Evolutionary conservation across 2,888 invertebrate genomes (phyloP).

Genomic region (Pteria penguin): DNA sequence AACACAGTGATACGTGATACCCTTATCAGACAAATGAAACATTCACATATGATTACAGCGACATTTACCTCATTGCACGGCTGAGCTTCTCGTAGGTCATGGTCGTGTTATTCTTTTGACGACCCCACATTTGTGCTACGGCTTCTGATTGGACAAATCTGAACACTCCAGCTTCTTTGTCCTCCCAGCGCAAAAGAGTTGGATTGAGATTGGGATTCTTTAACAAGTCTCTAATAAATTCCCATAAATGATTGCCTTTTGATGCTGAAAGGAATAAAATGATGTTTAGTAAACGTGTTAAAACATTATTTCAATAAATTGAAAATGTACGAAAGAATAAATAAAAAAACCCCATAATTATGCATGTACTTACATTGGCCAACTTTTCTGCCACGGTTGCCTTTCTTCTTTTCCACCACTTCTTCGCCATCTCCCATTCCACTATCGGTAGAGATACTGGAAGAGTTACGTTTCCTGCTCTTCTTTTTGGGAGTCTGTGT

Average conservation of each 20-base stretch:
- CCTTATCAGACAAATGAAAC: too few relatives aligned
- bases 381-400: constrained; percentile 57
- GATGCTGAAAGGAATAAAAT: constrained; percentile 16
- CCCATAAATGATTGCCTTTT: constrained; percentile 84
- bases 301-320: too few relatives aligned
- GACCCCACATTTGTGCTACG: constrained; percentile 93
- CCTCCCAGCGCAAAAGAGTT: constrained; percentile 92
- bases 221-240: constrained; percentile 91
- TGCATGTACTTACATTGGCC: constrained; percentile 52
- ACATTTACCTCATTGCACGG: constrained; percentile 89
- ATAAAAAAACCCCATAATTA: too few relatives aligned
- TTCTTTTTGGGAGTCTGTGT: constrained; percentile 14
- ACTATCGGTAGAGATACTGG: constrained; percentile 24
- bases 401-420: constrained; percentile 46
- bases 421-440: constrained; percentile 28
- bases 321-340: too few relatives aligned
- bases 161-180: constrained; percentile 90
- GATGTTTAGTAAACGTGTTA: too few relatives aligned
- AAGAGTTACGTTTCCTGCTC: constrained; percentile 18
- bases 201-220: constrained; percentile 89
- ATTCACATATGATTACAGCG: background rate
- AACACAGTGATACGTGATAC: background rate
- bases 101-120: constrained; percentile 90
- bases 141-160: constrained; percentile 94
- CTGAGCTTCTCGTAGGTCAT: constrained; percentile 97